These are phyloP conservation scores for Orchesella cincta DNA, from an alignment of 1,140 invertebrate genomes.

Conservation along the genomic window DNA sequence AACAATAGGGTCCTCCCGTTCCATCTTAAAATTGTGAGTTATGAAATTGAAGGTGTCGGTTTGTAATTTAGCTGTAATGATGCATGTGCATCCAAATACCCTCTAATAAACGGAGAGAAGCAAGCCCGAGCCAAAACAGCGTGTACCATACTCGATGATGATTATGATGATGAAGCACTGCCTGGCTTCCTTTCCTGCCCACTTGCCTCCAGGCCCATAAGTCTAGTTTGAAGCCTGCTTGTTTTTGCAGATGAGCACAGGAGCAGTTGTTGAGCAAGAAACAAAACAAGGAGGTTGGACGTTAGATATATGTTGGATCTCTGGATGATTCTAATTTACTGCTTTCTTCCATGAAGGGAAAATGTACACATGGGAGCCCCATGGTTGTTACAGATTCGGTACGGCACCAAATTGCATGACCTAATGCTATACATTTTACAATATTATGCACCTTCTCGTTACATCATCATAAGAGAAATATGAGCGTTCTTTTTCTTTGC, in stretches of 20 bases:
- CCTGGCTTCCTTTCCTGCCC: too few relatives aligned
- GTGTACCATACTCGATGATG: conserved; percentile 24
- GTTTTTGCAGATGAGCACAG: neutral
- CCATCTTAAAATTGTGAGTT: neutral
- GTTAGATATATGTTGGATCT: too few relatives aligned
- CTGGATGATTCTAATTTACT: too few relatives aligned
- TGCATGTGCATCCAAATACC: neutral
- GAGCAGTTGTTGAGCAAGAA: neutral
- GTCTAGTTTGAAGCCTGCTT: neutral
- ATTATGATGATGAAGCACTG: conserved; percentile 9
- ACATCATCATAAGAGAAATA: conserved; percentile 9
- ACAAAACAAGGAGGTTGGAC: conserved; percentile 22
- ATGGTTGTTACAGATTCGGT: conserved; percentile 12
- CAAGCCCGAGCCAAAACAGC: conserved; percentile 9
- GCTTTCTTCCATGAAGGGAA: neutral
- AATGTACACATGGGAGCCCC: conserved; percentile 18
- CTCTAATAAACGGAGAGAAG: conserved; percentile 16
- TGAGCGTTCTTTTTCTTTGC: neutral
- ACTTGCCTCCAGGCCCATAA: neutral
- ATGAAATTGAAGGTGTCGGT: conserved; percentile 29
- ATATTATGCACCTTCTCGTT: neutral
- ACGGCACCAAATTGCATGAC: conserved; percentile 16
- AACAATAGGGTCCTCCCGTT: neutral
- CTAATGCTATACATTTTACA: neutral
- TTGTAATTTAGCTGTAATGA: conserved; percentile 29